A percentile compares a stretch with the other conserved stretches of the same genome.
phyloP scores from a whole-genome alignment of 2,888 invertebrate species.

The Sphaeridia pumilis region DNA sequence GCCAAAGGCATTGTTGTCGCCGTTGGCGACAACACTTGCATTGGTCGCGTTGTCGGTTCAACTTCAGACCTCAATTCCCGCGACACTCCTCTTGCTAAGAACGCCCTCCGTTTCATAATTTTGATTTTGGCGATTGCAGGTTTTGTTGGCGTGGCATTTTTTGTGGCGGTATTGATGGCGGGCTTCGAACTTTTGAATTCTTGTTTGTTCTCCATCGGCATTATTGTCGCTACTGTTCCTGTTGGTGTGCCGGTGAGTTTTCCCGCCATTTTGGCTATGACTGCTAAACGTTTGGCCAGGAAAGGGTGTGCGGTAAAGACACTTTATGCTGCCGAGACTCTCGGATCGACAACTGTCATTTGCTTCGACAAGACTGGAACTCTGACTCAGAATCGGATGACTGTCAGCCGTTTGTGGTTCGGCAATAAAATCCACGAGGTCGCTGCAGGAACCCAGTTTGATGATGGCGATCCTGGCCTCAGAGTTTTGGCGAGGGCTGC shows the following conservation, averaged over 20 bases:
- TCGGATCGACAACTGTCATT: slow-evolving; percentile 66
- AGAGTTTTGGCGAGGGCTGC: slow-evolving; percentile 49
- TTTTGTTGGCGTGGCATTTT: slow-evolving; percentile 36
- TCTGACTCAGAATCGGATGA: slow-evolving; percentile 55
- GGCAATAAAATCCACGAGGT: slow-evolving; percentile 14
- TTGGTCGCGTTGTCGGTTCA: slow-evolving; percentile 59
- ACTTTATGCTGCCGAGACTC: slow-evolving; percentile 64
- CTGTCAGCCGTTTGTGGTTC: slow-evolving; percentile 27
- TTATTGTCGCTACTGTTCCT: slow-evolving; percentile 31
- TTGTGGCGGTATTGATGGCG: slow-evolving; percentile 14
- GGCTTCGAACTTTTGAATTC: neutral
- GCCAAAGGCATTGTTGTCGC: slow-evolving; percentile 52
- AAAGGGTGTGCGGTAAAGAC: slow-evolving; percentile 72
- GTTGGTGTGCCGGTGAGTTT: slow-evolving; percentile 30
- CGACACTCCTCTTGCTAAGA: slow-evolving; percentile 64
- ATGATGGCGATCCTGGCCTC: slow-evolving; percentile 41
- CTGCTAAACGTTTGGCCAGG: slow-evolving; percentile 67
- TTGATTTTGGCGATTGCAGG: slow-evolving; percentile 27
- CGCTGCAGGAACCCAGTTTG: slow-evolving; percentile 1
- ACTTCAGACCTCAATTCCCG: slow-evolving; percentile 53
- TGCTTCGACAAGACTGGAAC: slow-evolving; percentile 77
- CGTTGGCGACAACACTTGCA: slow-evolving; percentile 55
- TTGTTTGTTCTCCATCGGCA: slow-evolving; percentile 14
- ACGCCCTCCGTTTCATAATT: slow-evolving; percentile 59
- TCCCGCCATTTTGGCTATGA: slow-evolving; percentile 55